Evolutionary conservation across 1,140 invertebrate species (phyloP).

Genomic region (Condylostylus longicornis): DNA sequence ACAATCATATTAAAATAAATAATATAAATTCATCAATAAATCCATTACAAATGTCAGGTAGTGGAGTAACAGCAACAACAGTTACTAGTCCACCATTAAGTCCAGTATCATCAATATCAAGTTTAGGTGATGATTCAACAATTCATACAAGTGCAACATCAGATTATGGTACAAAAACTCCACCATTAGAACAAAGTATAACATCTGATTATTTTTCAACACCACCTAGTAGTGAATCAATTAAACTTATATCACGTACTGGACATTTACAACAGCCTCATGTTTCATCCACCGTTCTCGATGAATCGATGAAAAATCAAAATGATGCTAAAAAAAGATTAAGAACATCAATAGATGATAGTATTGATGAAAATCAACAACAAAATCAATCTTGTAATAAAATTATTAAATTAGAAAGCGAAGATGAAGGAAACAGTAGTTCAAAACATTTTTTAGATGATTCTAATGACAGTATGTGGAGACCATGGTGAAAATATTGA

Average conservation of each 20-base stretch:
- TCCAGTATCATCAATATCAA: conserved; percentile 49
- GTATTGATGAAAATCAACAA: conserved; percentile 13
- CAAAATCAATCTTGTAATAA: conserved; percentile 17
- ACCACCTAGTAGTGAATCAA: conserved; percentile 11
- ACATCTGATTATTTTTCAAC: conserved; percentile 6
- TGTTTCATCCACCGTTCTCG: conserved; percentile 25
- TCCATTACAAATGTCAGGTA: neutral
- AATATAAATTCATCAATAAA: too few relatives aligned
- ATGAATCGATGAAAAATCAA: conserved; percentile 5
- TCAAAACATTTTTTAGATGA: conserved; percentile 12
- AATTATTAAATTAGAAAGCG: conserved; percentile 4
- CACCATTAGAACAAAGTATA: conserved; percentile 6
- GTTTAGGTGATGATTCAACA: conserved; percentile 33
- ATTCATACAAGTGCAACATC: conserved; percentile 16
- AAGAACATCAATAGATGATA: conserved; percentile 12
- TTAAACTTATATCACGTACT: conserved; percentile 1
- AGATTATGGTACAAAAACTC: conserved; percentile 4
- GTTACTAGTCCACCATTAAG: conserved; percentile 43
- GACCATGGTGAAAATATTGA: conserved; percentile 36
- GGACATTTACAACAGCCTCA: conserved; percentile 28
- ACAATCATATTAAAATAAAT: too few relatives aligned
- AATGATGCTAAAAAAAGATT: neutral
- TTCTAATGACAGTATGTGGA: conserved; percentile 34
- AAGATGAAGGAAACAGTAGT: conserved; percentile 7
- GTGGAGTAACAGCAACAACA: conserved; percentile 2